These are phyloP conservation scores for Brenthis hecate DNA, from an alignment of 2,888 invertebrate genomes.

Conservation along the genomic window DNA sequence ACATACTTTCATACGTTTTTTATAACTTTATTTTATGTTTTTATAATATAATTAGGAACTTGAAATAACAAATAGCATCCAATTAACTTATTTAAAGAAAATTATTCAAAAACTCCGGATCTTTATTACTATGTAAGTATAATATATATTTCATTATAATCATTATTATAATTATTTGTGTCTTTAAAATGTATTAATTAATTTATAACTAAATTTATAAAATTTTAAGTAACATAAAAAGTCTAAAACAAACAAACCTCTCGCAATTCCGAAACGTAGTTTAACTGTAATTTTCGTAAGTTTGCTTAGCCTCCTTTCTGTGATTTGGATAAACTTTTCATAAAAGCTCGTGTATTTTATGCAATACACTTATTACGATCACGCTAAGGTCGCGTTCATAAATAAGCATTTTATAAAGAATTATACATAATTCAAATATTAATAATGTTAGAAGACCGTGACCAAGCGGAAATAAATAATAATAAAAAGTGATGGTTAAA, in stretches of 20 bases:
- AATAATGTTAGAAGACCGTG: slow-evolving; percentile 30
- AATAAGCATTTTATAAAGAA: slow-evolving; percentile 30
- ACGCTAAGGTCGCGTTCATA: slow-evolving; percentile 61
- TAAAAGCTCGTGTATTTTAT: slow-evolving; percentile 48
- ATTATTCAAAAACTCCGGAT: no score
- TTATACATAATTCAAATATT: slow-evolving; percentile 36
- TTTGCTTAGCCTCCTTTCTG: slow-evolving; percentile 24
- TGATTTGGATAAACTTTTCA: slow-evolving; percentile 31
- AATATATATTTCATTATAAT: no score
- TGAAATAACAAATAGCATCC: no score
- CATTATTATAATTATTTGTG: no score
- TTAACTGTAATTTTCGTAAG: slow-evolving; percentile 15
- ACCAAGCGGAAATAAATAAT: slow-evolving; percentile 6
- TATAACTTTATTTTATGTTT: no score
- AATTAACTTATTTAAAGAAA: no score
- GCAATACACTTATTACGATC: slow-evolving; percentile 48
- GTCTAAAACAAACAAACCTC: slow-evolving; percentile 5
- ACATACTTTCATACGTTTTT: no score
- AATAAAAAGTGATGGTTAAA: no score
- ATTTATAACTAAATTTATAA: no score
- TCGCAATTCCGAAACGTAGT: neutral
- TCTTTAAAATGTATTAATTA: no score
- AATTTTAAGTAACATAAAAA: neutral
- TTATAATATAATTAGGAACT: no score
- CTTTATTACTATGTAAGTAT: no score